These are phyloP conservation scores for Eospalax fontanierii DNA, from an alignment of 2,797 vertebrate species.

Conservation along the genomic window DNA sequence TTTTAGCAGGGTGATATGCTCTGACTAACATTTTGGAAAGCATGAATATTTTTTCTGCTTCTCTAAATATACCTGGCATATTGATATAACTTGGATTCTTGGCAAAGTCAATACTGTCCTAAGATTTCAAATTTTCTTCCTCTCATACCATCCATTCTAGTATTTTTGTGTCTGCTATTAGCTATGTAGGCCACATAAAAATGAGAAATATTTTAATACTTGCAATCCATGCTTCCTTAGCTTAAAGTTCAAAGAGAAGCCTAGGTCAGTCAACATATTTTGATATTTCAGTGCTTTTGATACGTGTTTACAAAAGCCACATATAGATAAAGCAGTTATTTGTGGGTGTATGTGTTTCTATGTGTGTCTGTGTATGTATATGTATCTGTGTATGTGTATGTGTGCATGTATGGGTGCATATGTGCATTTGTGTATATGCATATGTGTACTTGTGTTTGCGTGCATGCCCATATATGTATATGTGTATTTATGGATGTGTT, in stretches of 20 bases:
- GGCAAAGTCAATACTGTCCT: neutral
- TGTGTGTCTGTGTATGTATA: neutral
- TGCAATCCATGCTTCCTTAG: neutral
- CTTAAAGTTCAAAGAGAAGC: neutral
- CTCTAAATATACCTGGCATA: neutral
- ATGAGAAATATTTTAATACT: neutral
- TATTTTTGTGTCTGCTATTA: neutral
- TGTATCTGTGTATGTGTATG: fast-evolving
- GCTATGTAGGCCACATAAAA: neutral
- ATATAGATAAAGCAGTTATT: neutral
- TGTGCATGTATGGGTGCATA: no score
- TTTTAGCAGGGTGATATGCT: neutral
- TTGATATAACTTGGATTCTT: neutral
- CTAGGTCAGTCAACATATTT: neutral
- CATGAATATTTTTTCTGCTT: neutral
- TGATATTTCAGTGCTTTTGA: neutral
- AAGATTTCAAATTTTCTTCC: neutral
- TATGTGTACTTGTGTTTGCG: no score
- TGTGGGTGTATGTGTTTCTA: neutral
- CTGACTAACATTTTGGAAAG: neutral
- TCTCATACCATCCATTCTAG: neutral
- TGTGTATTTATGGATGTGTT: no score
- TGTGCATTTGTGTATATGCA: no score
- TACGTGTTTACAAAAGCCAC: neutral
- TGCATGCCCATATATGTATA: neutral